Evolutionary conservation across 1,140 invertebrate species (phyloP), one percentile per base, ranked within the genome.

Genomic region (Brachionus paranguensis): DNA sequence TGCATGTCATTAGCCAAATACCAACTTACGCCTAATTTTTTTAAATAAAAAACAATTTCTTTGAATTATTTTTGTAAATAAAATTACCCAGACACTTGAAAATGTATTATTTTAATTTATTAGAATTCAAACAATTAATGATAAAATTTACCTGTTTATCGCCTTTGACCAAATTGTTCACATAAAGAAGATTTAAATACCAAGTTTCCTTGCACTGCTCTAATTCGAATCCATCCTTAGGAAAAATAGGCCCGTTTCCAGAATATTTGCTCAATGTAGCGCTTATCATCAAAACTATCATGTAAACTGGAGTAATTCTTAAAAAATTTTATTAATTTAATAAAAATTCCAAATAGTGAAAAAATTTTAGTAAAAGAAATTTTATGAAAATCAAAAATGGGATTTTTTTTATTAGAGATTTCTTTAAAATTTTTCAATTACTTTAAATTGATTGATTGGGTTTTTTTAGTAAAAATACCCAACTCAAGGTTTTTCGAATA

Each of bases 1-100:
- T 94, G 93, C 89, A 93, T 94, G 86, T 95, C 94, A 86, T 94
- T 94, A 5, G 93, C 93, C 78, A 95, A 89, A 88, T 93, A 94
- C 93, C 93, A 94, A 0, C 92, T 91, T 86, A 92, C 91, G 0
- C 92, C 90, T 90, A 93, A 91, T 86, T 93, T 94, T 94, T 24
- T 33, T 14, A 29, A 17, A 8, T 33, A 33, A 24, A 45, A 74
- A 74, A 29, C 29, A 70, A 70, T 11, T 74, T 74, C 45, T 43
- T 74, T 43, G 4, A 74, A 45, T 37, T 12, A 27, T 37, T 20
- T 50, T 55, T 10, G 37, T 8, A 47, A 12, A 47, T 47, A 14
- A 47, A 53, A 20, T 55, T 79, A 79, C 76, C n/a, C 27, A 79
- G 53, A 11, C 76, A 79, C 76, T 79, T 60, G 5, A 17, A 78